Conservation (phyloP, 2,113 vertebrate genomes). For the Menura novaehollandiae region DNA sequence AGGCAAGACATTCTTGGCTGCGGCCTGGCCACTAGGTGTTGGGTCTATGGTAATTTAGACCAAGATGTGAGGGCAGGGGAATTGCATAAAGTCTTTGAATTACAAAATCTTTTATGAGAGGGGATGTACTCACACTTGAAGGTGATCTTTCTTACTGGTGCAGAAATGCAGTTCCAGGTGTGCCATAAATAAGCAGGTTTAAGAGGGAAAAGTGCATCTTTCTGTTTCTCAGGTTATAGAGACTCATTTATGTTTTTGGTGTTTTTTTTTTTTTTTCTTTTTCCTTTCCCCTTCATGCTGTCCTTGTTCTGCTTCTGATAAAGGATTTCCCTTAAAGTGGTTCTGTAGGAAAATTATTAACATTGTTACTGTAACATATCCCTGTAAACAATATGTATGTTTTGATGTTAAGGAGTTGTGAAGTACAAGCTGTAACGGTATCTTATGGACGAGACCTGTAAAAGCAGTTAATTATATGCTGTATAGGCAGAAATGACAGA, state of each 20-base stretch:
- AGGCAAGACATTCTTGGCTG: fast-evolving
- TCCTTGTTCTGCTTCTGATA: neutral
- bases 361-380: neutral
- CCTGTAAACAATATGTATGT: neutral
- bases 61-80: neutral
- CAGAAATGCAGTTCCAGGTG: neutral
- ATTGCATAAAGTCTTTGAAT: neutral
- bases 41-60: neutral
- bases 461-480: neutral
- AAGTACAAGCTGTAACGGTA: neutral
- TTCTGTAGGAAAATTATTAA: neutral
- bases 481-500: neutral
- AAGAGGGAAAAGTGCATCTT: neutral
- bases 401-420: neutral
- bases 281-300: neutral
- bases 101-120: neutral
- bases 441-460: neutral
- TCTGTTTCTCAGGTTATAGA: neutral
- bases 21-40: neutral
- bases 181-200: neutral
- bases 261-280: neutral
- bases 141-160: neutral
- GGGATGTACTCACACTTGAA: neutral
- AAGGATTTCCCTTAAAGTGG: neutral
- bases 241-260: neutral